Evolutionary conservation across 2,797 vertebrate genomes (phyloP).

Genomic region (Nannoperca australis): DNA sequence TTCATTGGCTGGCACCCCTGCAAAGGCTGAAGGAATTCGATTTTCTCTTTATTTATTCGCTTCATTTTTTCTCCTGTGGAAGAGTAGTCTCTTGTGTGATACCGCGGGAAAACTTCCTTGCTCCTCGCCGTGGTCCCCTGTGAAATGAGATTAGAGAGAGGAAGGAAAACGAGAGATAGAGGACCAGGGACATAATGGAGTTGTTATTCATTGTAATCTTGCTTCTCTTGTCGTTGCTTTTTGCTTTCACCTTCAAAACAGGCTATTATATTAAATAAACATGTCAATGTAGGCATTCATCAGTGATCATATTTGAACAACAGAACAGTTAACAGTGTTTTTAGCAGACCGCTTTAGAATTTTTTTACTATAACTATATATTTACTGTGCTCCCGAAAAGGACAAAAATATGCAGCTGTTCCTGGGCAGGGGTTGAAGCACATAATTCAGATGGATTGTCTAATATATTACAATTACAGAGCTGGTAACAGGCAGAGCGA

Average conservation of each 20-base stretch:
- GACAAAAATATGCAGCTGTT: slow-evolving; percentile 45
- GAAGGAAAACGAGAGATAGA: slow-evolving; percentile 64
- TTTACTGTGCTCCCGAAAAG: slow-evolving; percentile 34
- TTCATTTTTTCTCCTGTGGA: slow-evolving; percentile 80
- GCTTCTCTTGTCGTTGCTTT: slow-evolving; percentile 61
- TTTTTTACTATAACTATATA: slow-evolving; percentile 47
- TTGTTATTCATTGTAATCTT: slow-evolving; percentile 76
- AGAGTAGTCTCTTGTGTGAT: slow-evolving; percentile 74
- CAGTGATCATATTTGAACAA: slow-evolving; percentile 58
- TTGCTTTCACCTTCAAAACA: slow-evolving; percentile 62
- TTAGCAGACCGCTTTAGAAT: slow-evolving; percentile 15
- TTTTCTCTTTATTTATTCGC: slow-evolving; percentile 86
- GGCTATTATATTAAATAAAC: slow-evolving; percentile 63
- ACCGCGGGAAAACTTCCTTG: slow-evolving; percentile 66
- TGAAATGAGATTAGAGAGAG: slow-evolving; percentile 81
- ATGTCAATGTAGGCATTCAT: slow-evolving; percentile 56
- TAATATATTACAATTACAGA: slow-evolving; percentile 79
- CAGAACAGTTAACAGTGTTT: slow-evolving; percentile 31
- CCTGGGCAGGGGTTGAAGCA: slow-evolving; percentile 32
- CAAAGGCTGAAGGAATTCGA: slow-evolving; percentile 83
- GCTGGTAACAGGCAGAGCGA: slow-evolving; percentile 55
- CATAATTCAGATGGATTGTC: slow-evolving; percentile 73
- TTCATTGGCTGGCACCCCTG: slow-evolving; percentile 82
- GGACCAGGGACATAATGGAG: slow-evolving; percentile 75
- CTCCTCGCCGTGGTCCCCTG: slow-evolving; percentile 61